Conservation (phyloP, 2,113 vertebrate species). For the Andinoacara biseriatus region DNA sequence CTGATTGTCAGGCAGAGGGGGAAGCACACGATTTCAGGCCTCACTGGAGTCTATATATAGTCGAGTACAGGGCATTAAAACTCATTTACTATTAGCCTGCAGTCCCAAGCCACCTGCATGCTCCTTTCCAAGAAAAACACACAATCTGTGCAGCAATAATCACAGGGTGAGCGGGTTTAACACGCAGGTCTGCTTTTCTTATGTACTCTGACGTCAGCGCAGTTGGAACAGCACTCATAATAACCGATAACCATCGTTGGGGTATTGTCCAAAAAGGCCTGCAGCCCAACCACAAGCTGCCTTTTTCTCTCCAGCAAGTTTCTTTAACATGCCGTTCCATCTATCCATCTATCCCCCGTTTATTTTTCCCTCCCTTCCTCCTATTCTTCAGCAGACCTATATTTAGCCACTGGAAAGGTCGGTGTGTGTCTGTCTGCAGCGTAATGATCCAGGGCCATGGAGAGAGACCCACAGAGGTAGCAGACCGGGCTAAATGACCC, state of each 20-base stretch:
- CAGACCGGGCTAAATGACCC: not conserved
- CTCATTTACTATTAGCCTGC: constrained; percentile 59
- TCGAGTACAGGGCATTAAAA: constrained; percentile 29
- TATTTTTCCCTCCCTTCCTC: constrained; percentile 81
- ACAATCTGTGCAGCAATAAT: constrained; percentile 34
- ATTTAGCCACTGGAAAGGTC: constrained; percentile 80
- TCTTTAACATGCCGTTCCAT: constrained; percentile 56
- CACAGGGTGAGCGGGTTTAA: constrained; percentile 17
- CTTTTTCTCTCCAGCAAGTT: constrained; percentile 41
- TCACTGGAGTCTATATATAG: constrained; percentile 58
- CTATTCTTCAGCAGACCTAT: constrained; percentile 78
- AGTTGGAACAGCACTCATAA: constrained; percentile 42
- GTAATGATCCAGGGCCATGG: constrained; percentile 60
- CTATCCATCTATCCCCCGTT: constrained; percentile 58
- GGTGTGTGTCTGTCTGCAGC: constrained; percentile 69
- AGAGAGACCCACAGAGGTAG: constrained; percentile 32
- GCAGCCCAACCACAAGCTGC: constrained; percentile 59
- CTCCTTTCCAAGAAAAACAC: constrained; percentile 71
- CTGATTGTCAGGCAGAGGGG: constrained; percentile 48
- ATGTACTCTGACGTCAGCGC: constrained; percentile 57
- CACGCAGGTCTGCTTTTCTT: constrained; percentile 48
- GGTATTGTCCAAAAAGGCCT: constrained; percentile 64
- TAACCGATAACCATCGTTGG: constrained; percentile 59
- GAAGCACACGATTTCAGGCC: constrained; percentile 60
- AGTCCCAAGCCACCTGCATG: constrained; percentile 60